Base-by-base conservation (phyloP, 1,140 invertebrate species). In the Drosophila murphyi region DNA sequence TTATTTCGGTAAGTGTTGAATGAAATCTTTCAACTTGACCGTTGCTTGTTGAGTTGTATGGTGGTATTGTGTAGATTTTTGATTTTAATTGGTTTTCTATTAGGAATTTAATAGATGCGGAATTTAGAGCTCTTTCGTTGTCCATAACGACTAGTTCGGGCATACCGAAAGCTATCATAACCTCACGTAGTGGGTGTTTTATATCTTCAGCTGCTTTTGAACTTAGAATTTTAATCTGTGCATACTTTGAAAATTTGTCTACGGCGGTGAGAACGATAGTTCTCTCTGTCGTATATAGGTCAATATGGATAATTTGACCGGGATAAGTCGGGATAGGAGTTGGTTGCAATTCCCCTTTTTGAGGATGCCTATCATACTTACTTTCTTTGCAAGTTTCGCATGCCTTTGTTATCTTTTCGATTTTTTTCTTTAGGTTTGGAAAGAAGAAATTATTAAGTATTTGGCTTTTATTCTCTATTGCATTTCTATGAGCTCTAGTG, bases 21-120 rank as follows among this genome's bases (percentile, higher is more conserved):
- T 67, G 54, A 48, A 67, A 57, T 67, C 39, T 0, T 45, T 67
- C n/a, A 4, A 48, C 41, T 4, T 57, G 64, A 4, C 45, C 43
- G 10, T 62, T 50, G n/a, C n/a, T n/a, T n/a, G n/a, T n/a, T n/a
- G n/a, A n/a, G n/a, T n/a, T 48, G 41, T 63, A 64, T 2, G 59
- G 59, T 6, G 59, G 37, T n/a, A 59, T 63, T 5, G 47, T 62
- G 8, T 20, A 71, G 6, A 63, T 20, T 45, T 50, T n/a, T 41
- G 31, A 31, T 5, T 20, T 37, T 55, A 50, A 7, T 2, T 50
- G 29, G 7, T 50, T 3, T 31, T 50, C 6, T 1, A 28, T n/a
- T 5, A 47, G 5, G 10, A 28, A 12, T 47, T 12, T 50, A 31
- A 10, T 50, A 8, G 3, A 50, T 8, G 8, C 48, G 3, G 3